Conservation (phyloP, 1,140 invertebrate genomes). For the Diabrotica undecimpunctata region DNA sequence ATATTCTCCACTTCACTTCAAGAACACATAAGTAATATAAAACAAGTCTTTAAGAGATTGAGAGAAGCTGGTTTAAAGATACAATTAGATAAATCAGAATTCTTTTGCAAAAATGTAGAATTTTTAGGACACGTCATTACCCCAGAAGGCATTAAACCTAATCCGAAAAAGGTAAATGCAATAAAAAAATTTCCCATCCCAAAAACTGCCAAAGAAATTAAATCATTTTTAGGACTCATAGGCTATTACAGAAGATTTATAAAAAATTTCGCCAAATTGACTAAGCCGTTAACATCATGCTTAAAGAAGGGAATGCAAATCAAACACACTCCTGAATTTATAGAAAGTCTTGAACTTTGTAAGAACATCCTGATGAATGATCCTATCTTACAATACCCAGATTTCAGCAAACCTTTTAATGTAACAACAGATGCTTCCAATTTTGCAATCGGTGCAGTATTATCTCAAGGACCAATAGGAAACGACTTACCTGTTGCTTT, state of each 20-base stretch:
- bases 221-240: constrained; percentile 32
- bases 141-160: constrained; percentile 27
- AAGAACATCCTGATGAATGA: no score
- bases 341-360: no score
- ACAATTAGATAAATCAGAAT: background rate
- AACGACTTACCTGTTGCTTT: no score
- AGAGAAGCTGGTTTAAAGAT: no score
- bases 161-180: constrained; percentile 25
- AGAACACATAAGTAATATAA: constrained; percentile 10
- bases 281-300: constrained; percentile 30
- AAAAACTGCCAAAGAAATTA: constrained; percentile 35
- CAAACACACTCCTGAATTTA: no score
- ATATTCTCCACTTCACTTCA: constrained; percentile 14
- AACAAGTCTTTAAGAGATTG: no score
- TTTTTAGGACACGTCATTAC: constrained; percentile 34
- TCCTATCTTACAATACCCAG: no score
- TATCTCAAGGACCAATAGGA: no score
- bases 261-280: constrained; percentile 33
- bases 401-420: no score
- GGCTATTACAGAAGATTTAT: constrained; percentile 38
- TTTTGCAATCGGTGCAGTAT: no score
- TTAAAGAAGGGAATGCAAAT: constrained; percentile 22
- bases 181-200: constrained; percentile 30
- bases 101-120: constrained; percentile 18
- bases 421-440: no score